These are phyloP conservation scores for Artibeus lituratus DNA, from an alignment of 2,797 vertebrate species.

Conservation along the genomic window DNA sequence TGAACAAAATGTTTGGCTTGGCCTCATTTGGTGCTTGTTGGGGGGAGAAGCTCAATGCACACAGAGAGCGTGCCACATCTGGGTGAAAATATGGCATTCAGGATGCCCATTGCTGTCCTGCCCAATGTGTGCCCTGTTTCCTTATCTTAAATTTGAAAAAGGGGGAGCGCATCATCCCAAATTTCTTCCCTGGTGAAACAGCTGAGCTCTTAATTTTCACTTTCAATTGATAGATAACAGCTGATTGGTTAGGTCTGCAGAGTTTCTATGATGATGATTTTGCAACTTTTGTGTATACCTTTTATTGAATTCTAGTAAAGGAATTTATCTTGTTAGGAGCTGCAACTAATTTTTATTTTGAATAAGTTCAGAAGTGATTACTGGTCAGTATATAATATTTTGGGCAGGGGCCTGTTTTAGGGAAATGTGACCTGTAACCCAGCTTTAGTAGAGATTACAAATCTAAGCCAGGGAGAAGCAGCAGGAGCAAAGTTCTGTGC, in stretches of 20 bases:
- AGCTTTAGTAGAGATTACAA: background rate
- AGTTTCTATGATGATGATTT: background rate
- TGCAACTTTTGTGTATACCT: background rate
- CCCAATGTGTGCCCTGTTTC: background rate
- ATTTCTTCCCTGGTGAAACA: background rate
- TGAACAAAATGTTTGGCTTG: background rate
- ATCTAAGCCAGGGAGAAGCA: constrained; percentile 5
- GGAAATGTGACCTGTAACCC: constrained; percentile 3
- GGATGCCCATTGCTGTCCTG: background rate
- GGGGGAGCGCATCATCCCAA: background rate
- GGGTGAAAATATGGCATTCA: background rate
- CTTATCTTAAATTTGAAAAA: background rate
- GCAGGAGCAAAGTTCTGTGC: background rate
- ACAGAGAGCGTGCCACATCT: background rate
- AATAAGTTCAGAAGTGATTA: background rate
- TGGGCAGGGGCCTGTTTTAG: constrained; percentile 13
- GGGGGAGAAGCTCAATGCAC: background rate
- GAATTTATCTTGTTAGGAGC: background rate
- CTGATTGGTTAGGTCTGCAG: background rate
- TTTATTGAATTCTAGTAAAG: background rate
- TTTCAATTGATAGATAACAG: background rate
- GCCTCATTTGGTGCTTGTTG: background rate
- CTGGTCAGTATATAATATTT: background rate
- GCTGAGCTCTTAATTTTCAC: background rate
- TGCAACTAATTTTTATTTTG: background rate